Evolutionary conservation across 2,797 vertebrate species (phyloP), one percentile per base, ranked within the genome.

Genomic region (Tiaroga cobitis): DNA sequence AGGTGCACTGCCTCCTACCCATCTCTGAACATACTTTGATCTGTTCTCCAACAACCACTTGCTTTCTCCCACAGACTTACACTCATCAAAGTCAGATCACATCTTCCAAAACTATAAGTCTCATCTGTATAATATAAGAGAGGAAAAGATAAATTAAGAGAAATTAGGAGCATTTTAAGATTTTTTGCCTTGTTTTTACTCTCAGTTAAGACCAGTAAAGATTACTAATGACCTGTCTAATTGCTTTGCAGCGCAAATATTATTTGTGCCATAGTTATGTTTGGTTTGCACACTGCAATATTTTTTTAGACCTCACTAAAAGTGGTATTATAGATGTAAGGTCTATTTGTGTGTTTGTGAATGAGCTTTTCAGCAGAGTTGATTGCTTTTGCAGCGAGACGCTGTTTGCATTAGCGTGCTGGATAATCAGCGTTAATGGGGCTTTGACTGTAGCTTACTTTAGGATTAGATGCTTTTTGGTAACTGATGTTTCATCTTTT

Each of bases 321-420:
- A 56, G 61, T n/a, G 69, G 1, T 63, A 67, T 81, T 81, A 74
- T 51, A 54, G 61, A 81, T 81, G 59, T 74, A 32, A 65, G 43
- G 68, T 73, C 56, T 73, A 39, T 81, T 85, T 61, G 24, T 85
- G 37, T 73, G 51, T 76, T 81, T 82, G 68, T 73, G 26, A 73
- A 72, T 59, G 59, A 18, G 46, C n/a, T 84, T 79, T 59, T 54
- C 24, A 46, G 74, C 34, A 34, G 54, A 72, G 76, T 37, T 37
- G n/a, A 79, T 79, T 72, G 54, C 49, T 61, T 61, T 37, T 56
- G 19, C 34, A 72, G 46, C 37, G 49, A 79, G 39, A 70, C 19
- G 41, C 21, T 61, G 39, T 77, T 67, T 39, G 69, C 26, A 69
- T 83, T 67, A 75, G 72, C 0, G 29, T 67, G 43, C 29, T 75